Percentiles rank a stretch among this genome's conserved stretches.
phyloP scores from a whole-genome alignment of 2,113 vertebrate genomes.

The Notothenia rossii region DNA sequence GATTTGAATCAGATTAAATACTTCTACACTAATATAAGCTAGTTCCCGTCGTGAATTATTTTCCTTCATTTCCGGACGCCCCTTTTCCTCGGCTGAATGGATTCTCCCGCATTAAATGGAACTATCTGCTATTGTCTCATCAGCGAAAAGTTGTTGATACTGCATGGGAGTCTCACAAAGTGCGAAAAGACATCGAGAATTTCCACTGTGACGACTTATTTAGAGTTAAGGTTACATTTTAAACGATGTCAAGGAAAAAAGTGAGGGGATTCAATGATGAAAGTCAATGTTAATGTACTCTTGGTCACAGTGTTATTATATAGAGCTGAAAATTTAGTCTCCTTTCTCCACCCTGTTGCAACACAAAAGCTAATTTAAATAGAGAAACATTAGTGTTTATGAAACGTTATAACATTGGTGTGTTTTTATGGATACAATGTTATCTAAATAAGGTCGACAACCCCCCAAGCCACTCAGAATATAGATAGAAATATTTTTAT shows the following conservation, averaged over 20 bases:
- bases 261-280: neutral
- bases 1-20: accelerated
- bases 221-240: too few relatives aligned
- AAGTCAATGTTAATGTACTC: neutral
- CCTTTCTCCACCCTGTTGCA: conserved; percentile 25
- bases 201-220: neutral
- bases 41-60: neutral
- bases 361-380: conserved; percentile 17
- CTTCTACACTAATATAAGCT: too few relatives aligned
- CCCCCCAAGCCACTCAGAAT: too few relatives aligned
- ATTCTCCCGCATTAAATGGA: conserved; percentile 86
- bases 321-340: conserved; percentile 20
- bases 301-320: conserved; percentile 9
- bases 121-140: conserved; percentile 91
- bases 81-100: conserved; percentile 68
- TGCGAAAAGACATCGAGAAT: neutral
- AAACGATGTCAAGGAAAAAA: neutral
- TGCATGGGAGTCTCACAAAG: conserved; percentile 67
- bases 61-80: conserved; percentile 31
- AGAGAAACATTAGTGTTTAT: neutral
- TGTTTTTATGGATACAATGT: too few relatives aligned
- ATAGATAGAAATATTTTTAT: too few relatives aligned
- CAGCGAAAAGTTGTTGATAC: conserved; percentile 90
- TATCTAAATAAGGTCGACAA: too few relatives aligned
- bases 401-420: too few relatives aligned